Base-by-base conservation (phyloP, 1,140 invertebrate species). In the Papilio aristodemus region DNA sequence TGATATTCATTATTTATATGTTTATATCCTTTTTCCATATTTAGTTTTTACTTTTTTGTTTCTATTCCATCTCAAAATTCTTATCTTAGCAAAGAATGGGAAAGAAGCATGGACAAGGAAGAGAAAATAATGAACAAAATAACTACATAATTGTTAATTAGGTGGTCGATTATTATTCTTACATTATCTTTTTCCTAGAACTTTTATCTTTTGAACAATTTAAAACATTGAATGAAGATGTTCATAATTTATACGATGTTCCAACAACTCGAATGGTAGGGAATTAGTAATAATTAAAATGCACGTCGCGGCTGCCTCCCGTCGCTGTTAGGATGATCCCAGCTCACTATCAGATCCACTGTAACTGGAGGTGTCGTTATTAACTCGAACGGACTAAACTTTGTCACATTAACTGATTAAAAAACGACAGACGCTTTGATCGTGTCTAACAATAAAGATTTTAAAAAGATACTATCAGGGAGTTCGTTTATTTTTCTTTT, bases 281-380 rank as follows among this genome's bases (percentile, higher is more conserved):
- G 17, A 13, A 32, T 66, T 66, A 66, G 25, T 17, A 14, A 46
- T 66, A 41, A 50, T 66, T 66, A 50, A 46, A 4, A 66, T 66
- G 50, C 63, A 50, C 36, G 27, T 36, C 63, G 17, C 43, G 25
- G 13, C 14, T 43, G 13, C 63, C 27, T 66, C 63, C 27, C 41
- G 6, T 17, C 41, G 17, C 43, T 46, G 7, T 22, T 36, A 32
- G 43, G 39, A 32, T 10, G 36, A 39, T 39, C 46, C 11, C 46
- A 54, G 9, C 22, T 19, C 27, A 59, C 36, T 59, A 59, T 50
- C 41, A 19, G 63, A 66, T 64, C 3, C 1, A 43, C 13, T 11
- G 32, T n/a, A n/a, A 46, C 62, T 14, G 17, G 63, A 50, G 63
- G 41, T 66, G 63, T 64, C 39, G 22, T 37, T 50, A 50, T 36